A percentile compares a stretch with the other conserved stretches of the same genome.
Evolutionary conservation across 2,797 vertebrate genomes (phyloP).

Genomic region (Pelochelys cantorii): DNA sequence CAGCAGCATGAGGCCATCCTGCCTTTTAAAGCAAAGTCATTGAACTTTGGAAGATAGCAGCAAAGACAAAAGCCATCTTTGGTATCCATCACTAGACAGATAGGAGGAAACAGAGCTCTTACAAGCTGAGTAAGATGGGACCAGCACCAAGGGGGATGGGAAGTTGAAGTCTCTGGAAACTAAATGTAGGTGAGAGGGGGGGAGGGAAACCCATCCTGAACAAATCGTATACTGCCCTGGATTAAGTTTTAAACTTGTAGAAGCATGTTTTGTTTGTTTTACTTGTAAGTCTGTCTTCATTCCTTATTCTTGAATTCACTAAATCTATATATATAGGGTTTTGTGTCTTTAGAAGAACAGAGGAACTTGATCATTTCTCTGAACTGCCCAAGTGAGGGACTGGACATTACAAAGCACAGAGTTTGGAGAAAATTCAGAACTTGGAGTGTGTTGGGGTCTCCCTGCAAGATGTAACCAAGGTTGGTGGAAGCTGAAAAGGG

Average conservation of each 20-base stretch:
- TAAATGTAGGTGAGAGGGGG: background rate
- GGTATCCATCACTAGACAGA: background rate
- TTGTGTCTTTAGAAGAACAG: background rate
- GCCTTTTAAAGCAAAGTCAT: too few species aligned
- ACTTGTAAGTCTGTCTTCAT: background rate
- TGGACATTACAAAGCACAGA: too few species aligned
- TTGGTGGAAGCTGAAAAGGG: background rate
- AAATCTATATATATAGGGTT: background rate
- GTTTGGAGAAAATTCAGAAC: too few species aligned
- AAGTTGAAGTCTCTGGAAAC: background rate
- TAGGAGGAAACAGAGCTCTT: background rate
- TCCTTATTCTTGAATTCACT: background rate
- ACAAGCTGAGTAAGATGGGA: background rate
- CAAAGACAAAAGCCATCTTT: background rate
- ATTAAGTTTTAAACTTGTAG: background rate
- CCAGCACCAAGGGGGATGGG: too few species aligned
- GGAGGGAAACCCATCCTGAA: background rate
- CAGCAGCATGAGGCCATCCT: too few species aligned
- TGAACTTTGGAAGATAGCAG: background rate
- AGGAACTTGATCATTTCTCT: too few species aligned
- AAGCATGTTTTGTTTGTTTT: background rate
- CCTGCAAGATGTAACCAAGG: background rate
- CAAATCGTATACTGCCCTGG: background rate
- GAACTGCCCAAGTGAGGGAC: too few species aligned
- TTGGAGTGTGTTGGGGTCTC: too few species aligned